These are phyloP conservation scores for Papilio machaon DNA, from an alignment of 1,140 invertebrate genomes.

Conservation along the genomic window DNA sequence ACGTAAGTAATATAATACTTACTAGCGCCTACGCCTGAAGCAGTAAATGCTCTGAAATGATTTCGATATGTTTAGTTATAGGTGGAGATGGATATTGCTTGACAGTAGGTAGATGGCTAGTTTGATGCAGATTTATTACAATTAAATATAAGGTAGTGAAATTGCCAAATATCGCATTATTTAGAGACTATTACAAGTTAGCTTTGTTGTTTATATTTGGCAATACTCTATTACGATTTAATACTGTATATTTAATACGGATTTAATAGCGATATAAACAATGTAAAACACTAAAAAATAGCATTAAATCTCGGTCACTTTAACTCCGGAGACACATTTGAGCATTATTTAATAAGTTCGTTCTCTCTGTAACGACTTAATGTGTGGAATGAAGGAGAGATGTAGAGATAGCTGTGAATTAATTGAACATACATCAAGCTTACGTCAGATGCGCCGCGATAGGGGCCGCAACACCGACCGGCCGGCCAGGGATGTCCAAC, in stretches of 20 bases:
- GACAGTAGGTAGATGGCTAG: no score
- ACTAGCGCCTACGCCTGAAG: background rate
- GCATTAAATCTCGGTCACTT: background rate
- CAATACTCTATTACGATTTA: no score
- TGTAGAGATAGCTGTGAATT: conserved; percentile 7
- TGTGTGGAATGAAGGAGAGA: background rate
- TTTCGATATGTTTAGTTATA: background rate
- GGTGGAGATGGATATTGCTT: background rate
- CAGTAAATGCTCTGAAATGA: background rate
- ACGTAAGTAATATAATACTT: background rate
- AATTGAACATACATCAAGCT: conserved; percentile 20
- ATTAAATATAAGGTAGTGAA: no score
- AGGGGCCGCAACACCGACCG: background rate
- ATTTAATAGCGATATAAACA: background rate
- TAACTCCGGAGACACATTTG: background rate
- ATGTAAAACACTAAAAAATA: background rate
- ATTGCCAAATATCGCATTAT: no score
- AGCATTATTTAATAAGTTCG: conserved; percentile 8
- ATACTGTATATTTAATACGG: no score
- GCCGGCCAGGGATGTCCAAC: background rate
- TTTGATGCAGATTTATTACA: no score
- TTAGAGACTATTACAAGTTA: no score
- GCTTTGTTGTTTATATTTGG: no score
- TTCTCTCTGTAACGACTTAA: conserved; percentile 13
- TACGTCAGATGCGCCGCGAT: conserved; percentile 26